Conservation (phyloP, 2,797 vertebrate genomes). For the Dallia pectoralis region DNA sequence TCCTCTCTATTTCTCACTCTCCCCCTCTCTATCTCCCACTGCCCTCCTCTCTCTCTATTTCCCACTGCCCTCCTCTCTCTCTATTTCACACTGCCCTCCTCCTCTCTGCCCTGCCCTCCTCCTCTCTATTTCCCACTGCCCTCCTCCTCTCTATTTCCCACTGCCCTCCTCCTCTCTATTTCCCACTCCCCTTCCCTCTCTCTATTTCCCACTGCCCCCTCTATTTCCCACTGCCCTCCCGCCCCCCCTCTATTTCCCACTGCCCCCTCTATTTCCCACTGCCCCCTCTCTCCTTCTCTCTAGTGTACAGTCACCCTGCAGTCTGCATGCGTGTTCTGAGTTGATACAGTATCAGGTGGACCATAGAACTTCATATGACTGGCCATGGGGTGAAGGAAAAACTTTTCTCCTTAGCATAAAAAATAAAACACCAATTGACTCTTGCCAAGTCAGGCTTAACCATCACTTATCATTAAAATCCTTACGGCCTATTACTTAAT, state of each 20-base stretch:
- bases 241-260: neutral
- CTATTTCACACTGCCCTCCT: too few relatives aligned
- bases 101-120: too few relatives aligned
- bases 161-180: too few relatives aligned
- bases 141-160: too few relatives aligned
- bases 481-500: neutral
- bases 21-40: too few relatives aligned
- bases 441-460: slow-evolving; percentile 1
- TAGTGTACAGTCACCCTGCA: neutral
- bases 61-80: too few relatives aligned
- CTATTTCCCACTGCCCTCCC: too few relatives aligned
- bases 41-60: too few relatives aligned
- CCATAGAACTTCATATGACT: neutral
- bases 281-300: neutral
- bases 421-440: neutral
- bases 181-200: too few relatives aligned
- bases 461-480: neutral
- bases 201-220: neutral
- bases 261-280: too few relatives aligned
- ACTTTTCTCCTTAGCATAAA: neutral
- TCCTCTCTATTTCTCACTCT: neutral
- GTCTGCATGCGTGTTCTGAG: neutral
- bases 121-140: neutral
- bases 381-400: neutral
- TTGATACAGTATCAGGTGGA: neutral